Evolutionary conservation across 2,888 invertebrate species (phyloP), one percentile per base, ranked within the genome.

Genomic region (Athrips mouffetella): DNA sequence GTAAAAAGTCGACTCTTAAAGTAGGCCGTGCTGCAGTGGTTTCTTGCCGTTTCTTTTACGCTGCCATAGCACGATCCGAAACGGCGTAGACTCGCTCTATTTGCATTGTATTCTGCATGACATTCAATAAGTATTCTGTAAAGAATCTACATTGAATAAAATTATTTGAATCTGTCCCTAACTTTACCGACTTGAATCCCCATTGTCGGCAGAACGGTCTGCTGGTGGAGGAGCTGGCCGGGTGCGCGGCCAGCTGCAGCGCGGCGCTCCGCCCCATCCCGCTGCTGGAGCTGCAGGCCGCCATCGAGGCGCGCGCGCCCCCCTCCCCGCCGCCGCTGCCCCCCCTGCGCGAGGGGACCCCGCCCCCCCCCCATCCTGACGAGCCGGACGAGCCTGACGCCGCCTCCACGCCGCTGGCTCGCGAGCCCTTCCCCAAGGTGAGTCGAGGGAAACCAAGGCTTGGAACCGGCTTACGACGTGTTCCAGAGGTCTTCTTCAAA

Each of bases 221-320:
- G 53, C 72, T 84, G 27, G 73, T 78, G 44, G 82, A 82, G 48
- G 81, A 79, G 57, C 65, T 82, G 53, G 66, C 66, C 48, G 18
- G 47, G n/a, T 46, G 45, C 18, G 54, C 15, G 18, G 35, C 53
- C 45, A 23, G 29, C 35, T 47, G 44, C 7, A 48, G 30, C 21
- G 31, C 44, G 4, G 23, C 33, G 6, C 63, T 67, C 52, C 75
- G 70, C 1, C 63, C 76, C 29, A 57, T 75, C 31, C 70, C 80
- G 23, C 73, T 82, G 47, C 37, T 65, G 52, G 76, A 84, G 67
- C 76, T 84, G 66, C 82, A 80, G 65, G 76, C 73, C 13, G 81
- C 77, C 49, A 61, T 82, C 47, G 67, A 51, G 39, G 80, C 76
- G 31, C 70, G 62, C 45, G 74, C 73, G 49, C 67, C 70, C 20